Evolutionary conservation across 2,888 invertebrate species (phyloP), one percentile per base, ranked within the genome.

Genomic region (Schizaphis graminum): DNA sequence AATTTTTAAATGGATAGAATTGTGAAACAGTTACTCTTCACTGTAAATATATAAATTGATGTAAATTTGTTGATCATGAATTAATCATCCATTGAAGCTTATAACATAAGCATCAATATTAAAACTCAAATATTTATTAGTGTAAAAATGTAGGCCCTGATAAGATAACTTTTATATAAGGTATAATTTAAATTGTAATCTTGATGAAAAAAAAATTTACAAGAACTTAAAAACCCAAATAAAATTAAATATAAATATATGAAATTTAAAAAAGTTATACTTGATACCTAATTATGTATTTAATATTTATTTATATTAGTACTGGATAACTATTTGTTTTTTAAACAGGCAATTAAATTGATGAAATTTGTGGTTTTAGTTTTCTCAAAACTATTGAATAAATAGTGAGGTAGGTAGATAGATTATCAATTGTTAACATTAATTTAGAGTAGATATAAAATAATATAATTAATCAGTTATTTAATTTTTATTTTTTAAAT

Each of bases 61-160:
- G 77, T 53, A 24, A 67, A 77, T 91, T 77, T 77, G 49, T 91
- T 77, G 77, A 91, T 77, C 77, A 84, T 53, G 84, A 91, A 84
- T 91, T 56, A 91, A 84, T 53, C 53, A 84, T 53, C 8, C 41
- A 53, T 84, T 84, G 41, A 84, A 91, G 41, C 53, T 91, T 53
- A 56, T 56, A 41, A 56, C 16, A 84, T 16, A 91, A 84, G 56
- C 11, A 84, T 91, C 53, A 84, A 91, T 53, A 56, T 35, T 47
- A 44, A 47, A 91, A 91, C 16, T 91, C n/a, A 53, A 57, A 91
- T 91, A 35, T 56, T 84, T 84, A 84, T 91, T 91, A 41, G 84
- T 26, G 26, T 53, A 84, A 91, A 84, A 84, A 41, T 84, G 49
- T 44, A 49, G 53, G 3, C 8, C 10, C 41, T 53, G 84, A 91